Evolutionary conservation across 2,888 invertebrate species (phyloP).

Genomic region (Megamerina dolium): DNA sequence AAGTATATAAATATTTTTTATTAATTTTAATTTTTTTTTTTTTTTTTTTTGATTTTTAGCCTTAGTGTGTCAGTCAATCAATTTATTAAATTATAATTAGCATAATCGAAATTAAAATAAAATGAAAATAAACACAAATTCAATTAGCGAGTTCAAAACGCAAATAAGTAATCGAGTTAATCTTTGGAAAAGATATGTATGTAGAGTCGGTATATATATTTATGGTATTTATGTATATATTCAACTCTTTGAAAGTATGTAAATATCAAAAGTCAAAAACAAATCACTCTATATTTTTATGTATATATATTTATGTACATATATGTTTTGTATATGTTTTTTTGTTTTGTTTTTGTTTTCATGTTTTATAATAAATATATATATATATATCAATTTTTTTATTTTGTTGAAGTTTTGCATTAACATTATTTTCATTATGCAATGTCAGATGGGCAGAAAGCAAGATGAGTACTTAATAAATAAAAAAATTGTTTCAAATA

Average conservation of each 20-base stretch:
- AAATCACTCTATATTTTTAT: too few relatives aligned
- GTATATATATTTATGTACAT: background rate
- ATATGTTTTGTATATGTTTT: background rate
- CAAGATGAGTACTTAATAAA: constrained; percentile 23
- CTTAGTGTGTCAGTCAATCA: constrained; percentile 50
- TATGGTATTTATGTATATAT: too few relatives aligned
- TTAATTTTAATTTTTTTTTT: background rate
- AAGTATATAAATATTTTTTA: constrained; percentile 4
- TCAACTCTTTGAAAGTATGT: too few relatives aligned
- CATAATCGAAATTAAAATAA: too few relatives aligned
- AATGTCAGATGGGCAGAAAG: constrained; percentile 46
- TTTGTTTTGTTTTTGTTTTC: constrained; percentile 7
- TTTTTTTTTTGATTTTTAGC: constrained; percentile 24
- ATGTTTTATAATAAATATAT: constrained; percentile 8
- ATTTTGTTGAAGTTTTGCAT: background rate
- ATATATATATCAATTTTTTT: background rate
- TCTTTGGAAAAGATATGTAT: too few relatives aligned
- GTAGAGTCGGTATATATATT: too few relatives aligned
- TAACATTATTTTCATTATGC: constrained; percentile 24
- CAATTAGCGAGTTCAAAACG: too few relatives aligned
- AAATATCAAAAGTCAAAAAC: too few relatives aligned
- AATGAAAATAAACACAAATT: too few relatives aligned
- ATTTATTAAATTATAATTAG: constrained; percentile 30
- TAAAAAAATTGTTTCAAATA: constrained; percentile 2
- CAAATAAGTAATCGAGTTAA: too few relatives aligned